Conservation (phyloP, 2,888 invertebrate species). For the Ligdia adustata region DNA sequence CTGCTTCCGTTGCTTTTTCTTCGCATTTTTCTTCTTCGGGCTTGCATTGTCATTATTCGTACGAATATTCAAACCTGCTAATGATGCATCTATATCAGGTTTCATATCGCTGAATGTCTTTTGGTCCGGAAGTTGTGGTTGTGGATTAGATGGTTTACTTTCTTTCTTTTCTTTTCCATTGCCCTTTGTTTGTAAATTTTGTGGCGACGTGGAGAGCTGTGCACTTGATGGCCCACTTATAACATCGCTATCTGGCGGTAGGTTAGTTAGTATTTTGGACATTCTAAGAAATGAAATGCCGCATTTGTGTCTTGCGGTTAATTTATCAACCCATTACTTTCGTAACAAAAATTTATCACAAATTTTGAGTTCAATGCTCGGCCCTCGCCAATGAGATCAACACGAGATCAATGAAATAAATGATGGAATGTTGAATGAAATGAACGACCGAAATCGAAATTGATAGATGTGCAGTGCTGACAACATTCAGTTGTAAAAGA, state of each 20-base stretch:
- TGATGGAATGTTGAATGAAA: neutral
- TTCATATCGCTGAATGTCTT: neutral
- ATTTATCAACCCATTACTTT: conserved; percentile 6
- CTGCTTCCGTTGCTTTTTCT: conserved; percentile 61
- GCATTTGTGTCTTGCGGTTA: conserved; percentile 9
- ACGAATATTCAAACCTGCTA: conserved; percentile 32
- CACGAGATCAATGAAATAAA: conserved; percentile 7
- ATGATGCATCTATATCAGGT: neutral
- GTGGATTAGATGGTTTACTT: neutral
- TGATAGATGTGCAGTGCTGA: neutral
- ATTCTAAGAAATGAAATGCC: conserved; percentile 35
- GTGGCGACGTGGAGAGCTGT: conserved; percentile 49
- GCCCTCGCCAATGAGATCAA: conserved; percentile 2
- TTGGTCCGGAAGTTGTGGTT: conserved; percentile 9
- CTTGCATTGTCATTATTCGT: conserved; percentile 36
- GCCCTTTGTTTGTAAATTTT: conserved; percentile 48
- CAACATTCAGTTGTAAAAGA: too few relatives aligned
- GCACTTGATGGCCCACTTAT: conserved; percentile 48
- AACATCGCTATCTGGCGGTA: conserved; percentile 48
- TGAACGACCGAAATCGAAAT: neutral
- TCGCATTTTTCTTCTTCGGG: conserved; percentile 60
- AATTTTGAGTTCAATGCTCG: conserved; percentile 31
- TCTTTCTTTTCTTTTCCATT: conserved; percentile 44
- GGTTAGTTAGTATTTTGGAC: conserved; percentile 50
- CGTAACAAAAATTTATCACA: conserved; percentile 17